Evolutionary conservation across 1,140 invertebrate genomes (phyloP), one percentile per base, ranked within the genome.

Genomic region (Chlorops oryzae): DNA sequence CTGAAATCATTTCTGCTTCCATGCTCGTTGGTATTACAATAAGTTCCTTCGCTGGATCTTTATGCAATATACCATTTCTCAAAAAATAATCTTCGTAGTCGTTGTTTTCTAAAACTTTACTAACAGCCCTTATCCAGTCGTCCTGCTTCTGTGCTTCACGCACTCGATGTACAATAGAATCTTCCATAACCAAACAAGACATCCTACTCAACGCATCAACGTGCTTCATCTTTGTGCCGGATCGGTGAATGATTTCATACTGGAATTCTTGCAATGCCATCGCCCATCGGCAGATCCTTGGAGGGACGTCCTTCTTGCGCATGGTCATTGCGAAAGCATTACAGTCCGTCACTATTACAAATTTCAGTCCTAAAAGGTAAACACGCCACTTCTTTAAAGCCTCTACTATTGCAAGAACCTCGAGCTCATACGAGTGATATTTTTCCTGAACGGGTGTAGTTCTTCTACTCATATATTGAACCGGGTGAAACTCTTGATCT

Each of bases 341-440:
- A 43, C 54, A 55, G 23, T 55, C 54, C 1, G 54, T 55, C 13
- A 55, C 34, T 17, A 55, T 51, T 20, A 37, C 42, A 21, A 51
- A 47, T 13, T 51, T 17, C 12, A 47, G 23, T 23, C 44, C 40
- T 13, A 55, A 13, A 5, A 48, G n/a, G 43, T 47, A 51, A 9
- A 43, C 22, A 5, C 49, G 21, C 38, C 49, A 56, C 22, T 52
- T 47, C 43, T 52, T 45, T 9, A 52, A 17, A 5, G 50, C 34
- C 12, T 39, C 23, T 6, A 46, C 34, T 9, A 51, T 46, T 18
- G 57, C 61, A 12, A 66, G 32, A 17, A 50, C 50, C 41, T 63
- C 56, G 1, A 57, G 17, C 28, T 64, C 58, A 35, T 56, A 62
- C n/a, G 51, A 57, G 48, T 59, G 61, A 40, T 59, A 62, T n/a